Conservation (phyloP, 1,140 invertebrate species). For the Trigoniulus corallinus region DNA sequence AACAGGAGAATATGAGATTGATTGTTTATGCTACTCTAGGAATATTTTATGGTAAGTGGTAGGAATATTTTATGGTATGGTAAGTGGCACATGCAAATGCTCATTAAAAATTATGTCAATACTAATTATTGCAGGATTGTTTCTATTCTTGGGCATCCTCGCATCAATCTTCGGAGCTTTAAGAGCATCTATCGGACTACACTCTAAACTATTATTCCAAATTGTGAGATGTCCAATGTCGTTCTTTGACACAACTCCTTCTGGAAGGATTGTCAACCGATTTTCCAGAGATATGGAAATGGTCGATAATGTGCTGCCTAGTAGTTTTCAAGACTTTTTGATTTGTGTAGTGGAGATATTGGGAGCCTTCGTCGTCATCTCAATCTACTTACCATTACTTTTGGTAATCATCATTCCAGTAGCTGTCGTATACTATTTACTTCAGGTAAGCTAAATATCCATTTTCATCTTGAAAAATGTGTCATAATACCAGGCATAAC, state of each 20-base stretch:
- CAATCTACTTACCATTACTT: slow-evolving; percentile 11
- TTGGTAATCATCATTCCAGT: neutral
- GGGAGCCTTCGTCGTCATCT: slow-evolving; percentile 28
- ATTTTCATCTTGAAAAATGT: no score
- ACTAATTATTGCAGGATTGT: slow-evolving; percentile 5
- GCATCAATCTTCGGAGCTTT: slow-evolving; percentile 37
- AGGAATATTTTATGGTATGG: neutral
- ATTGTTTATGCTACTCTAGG: neutral
- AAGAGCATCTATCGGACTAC: slow-evolving; percentile 33
- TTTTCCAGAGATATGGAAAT: slow-evolving; percentile 39
- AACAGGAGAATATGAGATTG: neutral
- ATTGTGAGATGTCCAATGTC: slow-evolving; percentile 35
- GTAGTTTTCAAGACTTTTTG: neutral
- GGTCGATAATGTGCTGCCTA: neutral
- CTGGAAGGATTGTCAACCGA: slow-evolving; percentile 40
- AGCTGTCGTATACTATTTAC: neutral
- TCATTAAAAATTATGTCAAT: no score
- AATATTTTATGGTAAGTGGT: slow-evolving; percentile 47
- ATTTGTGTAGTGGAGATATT: slow-evolving; percentile 17
- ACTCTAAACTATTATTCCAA: slow-evolving; percentile 33
- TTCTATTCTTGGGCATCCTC: neutral
- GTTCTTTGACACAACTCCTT: slow-evolving; percentile 46
- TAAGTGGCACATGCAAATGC: no score
- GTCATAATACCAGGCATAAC: no score
- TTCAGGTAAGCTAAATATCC: neutral